Evolutionary conservation across 2,888 invertebrate genomes (phyloP).

Genomic region (Polymixis lichenea): DNA sequence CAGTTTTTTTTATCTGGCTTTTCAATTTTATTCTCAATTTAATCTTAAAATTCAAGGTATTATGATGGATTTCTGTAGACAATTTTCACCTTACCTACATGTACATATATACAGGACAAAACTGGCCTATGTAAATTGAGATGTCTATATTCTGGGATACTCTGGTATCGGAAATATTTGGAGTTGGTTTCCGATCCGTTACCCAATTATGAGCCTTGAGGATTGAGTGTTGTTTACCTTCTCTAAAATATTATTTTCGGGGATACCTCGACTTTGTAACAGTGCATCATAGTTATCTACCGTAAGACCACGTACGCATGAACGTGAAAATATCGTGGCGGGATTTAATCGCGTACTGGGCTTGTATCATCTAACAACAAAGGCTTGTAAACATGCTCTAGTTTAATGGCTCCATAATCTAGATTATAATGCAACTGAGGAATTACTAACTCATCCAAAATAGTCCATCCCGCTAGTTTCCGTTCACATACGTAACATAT

Average conservation of each 20-base stretch:
- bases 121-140: slow-evolving; percentile 29
- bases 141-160: slow-evolving; percentile 3
- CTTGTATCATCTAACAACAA: too few relatives aligned
- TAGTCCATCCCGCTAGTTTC: too few relatives aligned
- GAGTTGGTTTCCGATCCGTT: slow-evolving; percentile 44
- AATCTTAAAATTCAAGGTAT: background rate
- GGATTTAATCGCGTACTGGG: too few relatives aligned
- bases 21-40: background rate
- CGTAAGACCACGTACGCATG: background rate
- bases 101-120: background rate
- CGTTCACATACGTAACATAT: too few relatives aligned
- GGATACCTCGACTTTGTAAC: background rate
- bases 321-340: too few relatives aligned
- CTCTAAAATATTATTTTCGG: slow-evolving; percentile 26
- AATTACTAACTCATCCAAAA: too few relatives aligned
- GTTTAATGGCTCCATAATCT: too few relatives aligned
- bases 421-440: too few relatives aligned
- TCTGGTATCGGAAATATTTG: slow-evolving; percentile 30
- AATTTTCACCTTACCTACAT: background rate
- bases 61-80: background rate
- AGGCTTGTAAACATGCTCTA: too few relatives aligned
- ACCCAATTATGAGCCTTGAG: slow-evolving; percentile 45
- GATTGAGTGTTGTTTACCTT: slow-evolving; percentile 32
- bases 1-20: too few relatives aligned
- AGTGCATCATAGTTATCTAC: background rate